Conservation (phyloP, 2,797 vertebrate species). For the Delichon dasypus region DNA sequence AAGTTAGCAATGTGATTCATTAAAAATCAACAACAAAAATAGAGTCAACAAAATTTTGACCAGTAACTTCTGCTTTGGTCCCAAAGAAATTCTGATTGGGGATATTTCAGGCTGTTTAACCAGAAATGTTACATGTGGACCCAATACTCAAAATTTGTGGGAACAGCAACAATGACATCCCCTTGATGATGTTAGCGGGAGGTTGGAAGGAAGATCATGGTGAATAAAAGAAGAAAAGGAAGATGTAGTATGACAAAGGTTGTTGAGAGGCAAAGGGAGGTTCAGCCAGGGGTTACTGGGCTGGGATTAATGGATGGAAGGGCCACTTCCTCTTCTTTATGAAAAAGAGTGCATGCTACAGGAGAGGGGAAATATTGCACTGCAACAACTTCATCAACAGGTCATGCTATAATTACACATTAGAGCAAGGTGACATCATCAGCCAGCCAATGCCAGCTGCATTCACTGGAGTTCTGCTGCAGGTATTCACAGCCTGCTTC, state of each 20-base stretch:
- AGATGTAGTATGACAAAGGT: rapidly evolving
- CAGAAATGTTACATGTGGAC: rapidly evolving
- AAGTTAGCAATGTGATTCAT: not conserved
- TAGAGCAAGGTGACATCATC: not conserved
- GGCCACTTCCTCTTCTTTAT: rapidly evolving
- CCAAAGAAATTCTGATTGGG: not conserved
- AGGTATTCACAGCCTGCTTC: slow-evolving; percentile 25
- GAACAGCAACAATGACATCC: not conserved
- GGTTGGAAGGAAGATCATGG: not conserved
- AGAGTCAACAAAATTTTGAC: not conserved
- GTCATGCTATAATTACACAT: not conserved
- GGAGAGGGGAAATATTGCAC: not conserved
- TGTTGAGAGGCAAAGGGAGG: not conserved
- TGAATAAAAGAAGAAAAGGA: not conserved
- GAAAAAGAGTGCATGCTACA: not conserved
- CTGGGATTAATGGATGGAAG: not conserved
- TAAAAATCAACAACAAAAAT: not conserved
- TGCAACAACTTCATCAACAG: not conserved
- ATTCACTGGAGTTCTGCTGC: not conserved
- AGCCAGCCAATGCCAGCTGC: not conserved
- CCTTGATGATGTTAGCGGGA: not conserved
- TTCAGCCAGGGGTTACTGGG: not conserved
- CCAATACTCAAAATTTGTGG: not conserved
- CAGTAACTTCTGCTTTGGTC: not conserved
- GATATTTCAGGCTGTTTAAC: not conserved